Conservation (phyloP, 1,140 invertebrate genomes). For the Gyrodactylus bullatarudis region DNA sequence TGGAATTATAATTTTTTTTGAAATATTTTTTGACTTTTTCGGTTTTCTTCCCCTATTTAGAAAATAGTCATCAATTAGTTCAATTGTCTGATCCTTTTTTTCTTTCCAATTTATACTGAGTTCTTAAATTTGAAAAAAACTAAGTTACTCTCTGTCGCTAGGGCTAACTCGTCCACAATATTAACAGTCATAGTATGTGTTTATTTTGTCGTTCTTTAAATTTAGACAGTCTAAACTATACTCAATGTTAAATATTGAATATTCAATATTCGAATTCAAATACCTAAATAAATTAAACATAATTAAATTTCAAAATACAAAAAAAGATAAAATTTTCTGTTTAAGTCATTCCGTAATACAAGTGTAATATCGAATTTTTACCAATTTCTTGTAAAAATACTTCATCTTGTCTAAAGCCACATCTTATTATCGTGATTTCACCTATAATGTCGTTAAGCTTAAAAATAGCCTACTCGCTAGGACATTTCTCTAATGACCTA, state of each 20-base stretch:
- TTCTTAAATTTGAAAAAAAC: background rate
- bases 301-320: background rate
- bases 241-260: too few species aligned
- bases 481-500: constrained; percentile 4
- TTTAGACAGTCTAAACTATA: too few species aligned
- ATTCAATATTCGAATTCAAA: too few species aligned
- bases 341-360: too few species aligned
- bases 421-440: too few species aligned
- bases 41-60: background rate
- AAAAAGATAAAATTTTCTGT: background rate
- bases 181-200: background rate
- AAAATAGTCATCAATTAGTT: background rate
- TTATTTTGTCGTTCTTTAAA: too few species aligned
- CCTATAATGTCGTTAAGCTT: too few species aligned
- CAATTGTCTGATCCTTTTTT: background rate
- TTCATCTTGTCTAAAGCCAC: too few species aligned
- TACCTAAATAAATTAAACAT: too few species aligned
- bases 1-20: background rate
- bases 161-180: background rate
- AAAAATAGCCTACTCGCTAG: background rate
- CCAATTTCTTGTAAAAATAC: too few species aligned
- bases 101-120: background rate
- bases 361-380: too few species aligned
- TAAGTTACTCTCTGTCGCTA: background rate
- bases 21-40: background rate